Conservation (phyloP, 2,113 vertebrate species). For the Lagopus muta region DNA sequence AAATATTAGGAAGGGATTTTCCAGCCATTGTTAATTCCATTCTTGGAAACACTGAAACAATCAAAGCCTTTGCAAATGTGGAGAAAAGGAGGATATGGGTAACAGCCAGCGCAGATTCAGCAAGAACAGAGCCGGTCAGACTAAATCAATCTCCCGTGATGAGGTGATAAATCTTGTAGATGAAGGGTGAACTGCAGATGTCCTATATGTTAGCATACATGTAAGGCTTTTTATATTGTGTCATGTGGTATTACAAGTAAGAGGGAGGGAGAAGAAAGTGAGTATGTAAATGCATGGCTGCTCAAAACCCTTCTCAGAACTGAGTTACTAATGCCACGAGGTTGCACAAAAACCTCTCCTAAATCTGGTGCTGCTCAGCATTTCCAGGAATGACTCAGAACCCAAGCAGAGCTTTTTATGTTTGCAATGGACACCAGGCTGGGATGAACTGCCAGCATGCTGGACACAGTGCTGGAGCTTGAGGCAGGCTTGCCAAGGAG, state of each 20-base stretch:
- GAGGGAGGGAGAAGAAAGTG: not conserved
- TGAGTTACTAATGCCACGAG: not conserved
- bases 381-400: not conserved
- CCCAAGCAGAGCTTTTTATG: not conserved
- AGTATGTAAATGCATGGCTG: not conserved
- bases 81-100: not conserved
- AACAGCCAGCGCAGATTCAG: not conserved
- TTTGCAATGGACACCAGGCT: not conserved
- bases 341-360: rapidly evolving
- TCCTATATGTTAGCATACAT: rapidly evolving
- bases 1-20: not conserved
- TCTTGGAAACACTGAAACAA: not conserved
- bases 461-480: not conserved
- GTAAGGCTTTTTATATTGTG: not conserved
- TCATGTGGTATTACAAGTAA: not conserved
- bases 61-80: not conserved
- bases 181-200: not conserved
- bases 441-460: not conserved
- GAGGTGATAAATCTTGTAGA: not conserved
- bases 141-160: not conserved
- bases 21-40: not conserved
- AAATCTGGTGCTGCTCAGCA: not conserved
- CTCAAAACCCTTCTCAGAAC: not conserved
- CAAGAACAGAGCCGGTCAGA: not conserved
- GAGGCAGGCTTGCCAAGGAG: not conserved